phyloP scores from a whole-genome alignment of 2,113 vertebrate species.

The Zeus faber region DNA sequence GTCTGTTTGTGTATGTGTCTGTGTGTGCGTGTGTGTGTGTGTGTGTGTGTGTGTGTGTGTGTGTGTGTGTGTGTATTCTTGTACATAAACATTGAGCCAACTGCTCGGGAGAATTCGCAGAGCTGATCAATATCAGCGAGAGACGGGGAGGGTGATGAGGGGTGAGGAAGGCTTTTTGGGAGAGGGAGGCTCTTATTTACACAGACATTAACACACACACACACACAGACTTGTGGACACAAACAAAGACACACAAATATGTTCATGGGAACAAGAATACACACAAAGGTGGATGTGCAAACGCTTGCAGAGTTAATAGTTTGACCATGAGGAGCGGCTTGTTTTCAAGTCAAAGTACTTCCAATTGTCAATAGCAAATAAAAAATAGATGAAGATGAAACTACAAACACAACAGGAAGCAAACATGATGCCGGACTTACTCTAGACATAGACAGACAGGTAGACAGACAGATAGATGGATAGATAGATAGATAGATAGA shows the following conservation, averaged over 20 bases:
- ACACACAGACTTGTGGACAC: constrained; percentile 12
- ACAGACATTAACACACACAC: constrained; percentile 38
- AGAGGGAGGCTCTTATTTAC: constrained; percentile 48
- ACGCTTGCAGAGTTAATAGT: constrained; percentile 24
- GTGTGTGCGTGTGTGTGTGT: constrained; percentile 1
- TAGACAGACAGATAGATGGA: background rate
- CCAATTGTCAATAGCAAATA: constrained; percentile 31
- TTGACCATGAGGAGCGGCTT: constrained; percentile 46
- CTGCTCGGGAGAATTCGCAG: constrained; percentile 48
- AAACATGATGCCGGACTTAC: no score
- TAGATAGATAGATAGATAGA: background rate
- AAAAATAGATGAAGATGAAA: constrained; percentile 38
- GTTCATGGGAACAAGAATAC: no score
- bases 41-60: constrained; percentile 4
- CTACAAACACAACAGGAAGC: constrained; percentile 17
- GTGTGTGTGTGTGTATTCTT: no score
- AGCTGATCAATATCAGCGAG: constrained; percentile 51
- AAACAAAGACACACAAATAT: constrained; percentile 24
- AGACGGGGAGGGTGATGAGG: constrained; percentile 32
- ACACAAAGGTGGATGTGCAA: constrained; percentile 29
- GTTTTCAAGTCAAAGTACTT: constrained; percentile 58
- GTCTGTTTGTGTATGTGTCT: constrained; percentile 18
- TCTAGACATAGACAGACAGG: background rate
- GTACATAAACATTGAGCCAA: constrained; percentile 42
- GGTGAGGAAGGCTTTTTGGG: constrained; percentile 26